Evolutionary conservation across 37 sponge, comb jelly and placozoan genomes (phyloP).

Genomic region (Amphimedon queenslandica): DNA sequence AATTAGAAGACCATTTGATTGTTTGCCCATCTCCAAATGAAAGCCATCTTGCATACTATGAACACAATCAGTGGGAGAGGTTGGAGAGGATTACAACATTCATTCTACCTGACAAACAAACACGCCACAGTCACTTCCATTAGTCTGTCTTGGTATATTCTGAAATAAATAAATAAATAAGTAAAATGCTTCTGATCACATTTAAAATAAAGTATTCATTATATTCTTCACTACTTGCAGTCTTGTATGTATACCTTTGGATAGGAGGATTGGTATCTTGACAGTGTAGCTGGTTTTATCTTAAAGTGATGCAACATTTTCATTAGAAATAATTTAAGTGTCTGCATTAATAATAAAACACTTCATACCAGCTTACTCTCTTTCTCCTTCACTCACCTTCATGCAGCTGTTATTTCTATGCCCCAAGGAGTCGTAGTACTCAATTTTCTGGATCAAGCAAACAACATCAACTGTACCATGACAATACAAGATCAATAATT

Average conservation of each 20-base stretch:
- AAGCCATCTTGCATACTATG: conserved; percentile 38
- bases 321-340: no score
- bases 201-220: no score
- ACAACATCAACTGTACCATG: background rate
- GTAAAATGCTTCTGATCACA: no score
- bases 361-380: no score
- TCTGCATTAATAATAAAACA: background rate
- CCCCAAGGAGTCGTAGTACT: conserved; percentile 29
- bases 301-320: no score
- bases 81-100: background rate
- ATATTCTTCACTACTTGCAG: no score
- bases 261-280: no score
- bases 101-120: conserved; percentile 25
- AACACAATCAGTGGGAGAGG: background rate
- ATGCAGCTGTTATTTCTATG: background rate
- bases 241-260: no score
- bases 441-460: conserved; percentile 3
- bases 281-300: no score
- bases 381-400: no score
- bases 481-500: background rate
- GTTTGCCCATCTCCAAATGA: background rate
- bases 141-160: conserved; percentile 21
- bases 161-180: background rate
- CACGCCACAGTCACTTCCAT: conserved; percentile 32
- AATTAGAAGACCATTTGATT: no score